A percentile compares a stretch with the other conserved stretches of the same genome.
These are phyloP conservation scores for Passerculus sandwichensis DNA, from an alignment of 2,797 vertebrate genomes.

Conservation along the genomic window DNA sequence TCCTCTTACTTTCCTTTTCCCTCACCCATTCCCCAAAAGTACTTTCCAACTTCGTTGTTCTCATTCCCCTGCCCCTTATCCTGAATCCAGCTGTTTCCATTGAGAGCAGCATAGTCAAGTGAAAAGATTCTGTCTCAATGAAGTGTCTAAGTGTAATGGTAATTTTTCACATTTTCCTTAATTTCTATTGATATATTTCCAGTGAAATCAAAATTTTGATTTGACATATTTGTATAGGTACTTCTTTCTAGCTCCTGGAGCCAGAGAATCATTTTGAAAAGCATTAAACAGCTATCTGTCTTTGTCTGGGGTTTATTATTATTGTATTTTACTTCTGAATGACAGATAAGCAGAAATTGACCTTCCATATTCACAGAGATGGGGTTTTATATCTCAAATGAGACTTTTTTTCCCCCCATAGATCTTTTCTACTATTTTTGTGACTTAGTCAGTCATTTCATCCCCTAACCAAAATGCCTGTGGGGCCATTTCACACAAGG, in stretches of 20 bases:
- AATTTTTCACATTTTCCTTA: not conserved
- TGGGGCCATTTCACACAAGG: not conserved
- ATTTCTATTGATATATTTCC: not conserved
- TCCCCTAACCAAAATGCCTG: not conserved
- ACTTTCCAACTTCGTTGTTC: not conserved
- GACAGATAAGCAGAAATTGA: not conserved
- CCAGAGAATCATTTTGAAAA: not conserved
- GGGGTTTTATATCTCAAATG: not conserved
- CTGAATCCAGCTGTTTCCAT: not conserved
- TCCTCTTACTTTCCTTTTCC: not conserved
- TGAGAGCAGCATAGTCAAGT: accelerated
- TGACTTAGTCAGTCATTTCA: not conserved
- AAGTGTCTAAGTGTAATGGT: not conserved
- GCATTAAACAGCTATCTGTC: not conserved
- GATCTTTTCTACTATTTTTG: not conserved
- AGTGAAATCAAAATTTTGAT: not conserved
- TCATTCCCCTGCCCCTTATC: accelerated
- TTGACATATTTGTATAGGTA: not conserved
- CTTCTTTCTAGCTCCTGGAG: not conserved
- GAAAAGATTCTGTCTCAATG: not conserved
- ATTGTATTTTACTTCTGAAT: not conserved
- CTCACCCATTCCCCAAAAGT: not conserved
- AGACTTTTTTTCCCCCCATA: not conserved
- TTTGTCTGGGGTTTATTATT: not conserved
- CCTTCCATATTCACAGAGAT: not conserved